phyloP scores from a whole-genome alignment of 2,888 invertebrate species.

The Yponomeuta malinellus region DNA sequence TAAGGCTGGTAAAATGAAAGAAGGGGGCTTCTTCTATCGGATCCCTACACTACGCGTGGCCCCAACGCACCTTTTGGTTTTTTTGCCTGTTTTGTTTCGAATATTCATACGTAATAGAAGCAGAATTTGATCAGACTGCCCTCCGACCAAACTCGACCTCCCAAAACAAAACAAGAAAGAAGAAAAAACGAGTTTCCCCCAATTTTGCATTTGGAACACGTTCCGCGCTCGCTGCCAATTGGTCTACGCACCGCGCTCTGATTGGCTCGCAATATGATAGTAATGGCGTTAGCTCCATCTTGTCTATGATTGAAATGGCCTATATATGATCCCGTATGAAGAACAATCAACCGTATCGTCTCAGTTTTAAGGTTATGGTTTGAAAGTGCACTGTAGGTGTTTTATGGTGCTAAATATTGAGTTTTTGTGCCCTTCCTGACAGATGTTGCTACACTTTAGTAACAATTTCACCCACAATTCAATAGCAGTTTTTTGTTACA shows the following conservation, averaged over 20 bases:
- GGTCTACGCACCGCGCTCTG: constrained; percentile 51
- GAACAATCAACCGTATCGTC: constrained; percentile 20
- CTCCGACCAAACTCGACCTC: constrained; percentile 26
- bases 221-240: constrained; percentile 46
- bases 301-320: constrained; percentile 25
- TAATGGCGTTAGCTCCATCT: constrained; percentile 68
- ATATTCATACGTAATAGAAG: background rate
- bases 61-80: too few species aligned
- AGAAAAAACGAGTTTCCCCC: constrained; percentile 57
- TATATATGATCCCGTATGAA: constrained; percentile 18
- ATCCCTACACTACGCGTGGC: too few species aligned
- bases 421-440: constrained; percentile 49
- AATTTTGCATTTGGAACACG: constrained; percentile 69
- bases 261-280: constrained; percentile 73
- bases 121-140: background rate
- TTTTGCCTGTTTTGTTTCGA: background rate
- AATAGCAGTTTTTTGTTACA: constrained; percentile 64
- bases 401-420: constrained; percentile 1
- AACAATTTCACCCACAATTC: constrained; percentile 72
- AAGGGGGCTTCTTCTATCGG: too few species aligned
- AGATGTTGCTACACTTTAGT: constrained; percentile 74
- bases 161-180: constrained; percentile 46
- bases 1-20: too few species aligned
- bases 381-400: background rate
- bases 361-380: background rate